Evolutionary conservation across 2,888 invertebrate genomes (phyloP), one percentile per base, ranked within the genome.

Genomic region (Brenthis daphne): DNA sequence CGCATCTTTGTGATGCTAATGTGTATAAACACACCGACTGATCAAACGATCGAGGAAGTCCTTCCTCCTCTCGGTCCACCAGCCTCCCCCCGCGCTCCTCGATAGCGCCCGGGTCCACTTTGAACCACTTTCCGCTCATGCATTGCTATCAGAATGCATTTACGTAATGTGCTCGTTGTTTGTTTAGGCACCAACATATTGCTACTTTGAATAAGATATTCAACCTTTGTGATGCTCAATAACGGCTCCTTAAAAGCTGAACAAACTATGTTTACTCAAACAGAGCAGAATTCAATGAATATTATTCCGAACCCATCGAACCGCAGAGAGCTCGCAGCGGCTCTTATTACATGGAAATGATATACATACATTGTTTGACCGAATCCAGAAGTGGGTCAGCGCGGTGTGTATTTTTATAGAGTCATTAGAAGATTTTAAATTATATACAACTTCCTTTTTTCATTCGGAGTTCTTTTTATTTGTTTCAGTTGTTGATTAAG

Each of bases 181-280:
- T 85, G 85, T 85, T 88, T 86, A 89, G 89, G 89, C 85, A 80
- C 85, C 81, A 76, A 58, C 80, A 81, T 88, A 88, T 88, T 87
- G 89, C 89, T 85, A 85, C 88, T 90, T 88, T 87, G 84, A 88
- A 89, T 90, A 88, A 86, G 82, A 85, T 76, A 87, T 86, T 83
- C 79, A 79, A 78, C 80, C 82, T 84, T 84, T 84, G 83, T 80
- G 72, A 72, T 72, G 74, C 61, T 75, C 73, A 65, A 70, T 68
- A 66, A 65, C 71, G 72, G 68, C 57, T 61, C 33, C 71, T 73
- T 63, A 57, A 72, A 72, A 74, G 67, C 73, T 74, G 76, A 75
- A 75, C 74, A 74, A 74, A 73, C 73, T 60, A 70, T 70, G 72
- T 74, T 77, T 82, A 78, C 75, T 77, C 74, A 80, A 77, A 74